Percentiles rank a stretch among this genome's conserved stretches.
phyloP scores from a whole-genome alignment of 2,888 invertebrate genomes.

The Automeris io region DNA sequence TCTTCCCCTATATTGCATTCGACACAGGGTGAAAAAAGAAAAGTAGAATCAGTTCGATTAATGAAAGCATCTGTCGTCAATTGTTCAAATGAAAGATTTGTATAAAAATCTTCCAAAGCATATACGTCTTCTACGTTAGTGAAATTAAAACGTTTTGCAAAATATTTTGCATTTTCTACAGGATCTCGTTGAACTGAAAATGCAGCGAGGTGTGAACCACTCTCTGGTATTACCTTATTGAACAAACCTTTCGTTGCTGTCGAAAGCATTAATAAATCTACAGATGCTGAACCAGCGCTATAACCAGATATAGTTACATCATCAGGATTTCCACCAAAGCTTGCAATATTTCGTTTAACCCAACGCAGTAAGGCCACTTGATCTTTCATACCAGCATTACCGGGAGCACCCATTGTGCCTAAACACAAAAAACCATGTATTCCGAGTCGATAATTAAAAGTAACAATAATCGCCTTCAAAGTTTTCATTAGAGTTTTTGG shows the following conservation, averaged over 20 bases:
- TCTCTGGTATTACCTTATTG: slow-evolving; percentile 35
- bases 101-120: slow-evolving; percentile 37
- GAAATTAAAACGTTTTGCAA: slow-evolving; percentile 26
- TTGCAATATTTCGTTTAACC: slow-evolving; percentile 37
- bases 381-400: slow-evolving; percentile 37
- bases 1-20: slow-evolving; percentile 21
- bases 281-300: slow-evolving; percentile 36
- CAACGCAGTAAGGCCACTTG: slow-evolving; percentile 26
- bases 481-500: slow-evolving; percentile 13
- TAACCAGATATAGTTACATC: slow-evolving; percentile 38
- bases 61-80: slow-evolving; percentile 1
- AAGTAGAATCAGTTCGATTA: background rate
- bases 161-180: slow-evolving; percentile 27
- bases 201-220: slow-evolving; percentile 25
- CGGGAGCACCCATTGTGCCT: slow-evolving; percentile 30
- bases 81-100: slow-evolving; percentile 13
- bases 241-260: slow-evolving; percentile 31
- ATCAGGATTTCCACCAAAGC: slow-evolving; percentile 40
- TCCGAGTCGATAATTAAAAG: slow-evolving; percentile 25
- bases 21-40: slow-evolving; percentile 24
- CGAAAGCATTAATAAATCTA: slow-evolving; percentile 33
- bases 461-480: slow-evolving; percentile 18
- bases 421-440: slow-evolving; percentile 33
- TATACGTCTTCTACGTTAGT: slow-evolving; percentile 23
- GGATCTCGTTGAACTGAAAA: slow-evolving; percentile 34